These are phyloP conservation scores for Cyclophora albipunctata DNA, from an alignment of 2,888 invertebrate species.

Conservation along the genomic window DNA sequence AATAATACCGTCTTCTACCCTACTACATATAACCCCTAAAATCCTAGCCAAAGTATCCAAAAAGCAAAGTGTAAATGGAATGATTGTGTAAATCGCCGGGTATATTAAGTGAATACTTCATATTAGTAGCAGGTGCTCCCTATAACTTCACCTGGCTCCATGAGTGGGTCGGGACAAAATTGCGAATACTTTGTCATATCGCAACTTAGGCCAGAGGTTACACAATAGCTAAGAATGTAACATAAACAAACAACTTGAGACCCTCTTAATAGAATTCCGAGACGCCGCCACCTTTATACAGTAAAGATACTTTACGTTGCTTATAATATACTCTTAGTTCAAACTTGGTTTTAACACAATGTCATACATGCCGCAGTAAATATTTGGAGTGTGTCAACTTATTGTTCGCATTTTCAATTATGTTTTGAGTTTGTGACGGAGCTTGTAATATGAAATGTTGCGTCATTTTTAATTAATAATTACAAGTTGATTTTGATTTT, in stretches of 20 bases:
- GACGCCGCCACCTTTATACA: conserved; percentile 40
- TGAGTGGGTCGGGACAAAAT: conserved; percentile 39
- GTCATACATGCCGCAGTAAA: conserved; percentile 23
- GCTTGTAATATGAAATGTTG: too few relatives aligned
- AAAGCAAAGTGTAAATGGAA: conserved; percentile 10
- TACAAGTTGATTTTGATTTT: too few relatives aligned
- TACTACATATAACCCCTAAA: too few relatives aligned
- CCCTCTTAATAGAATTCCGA: conserved; percentile 60
- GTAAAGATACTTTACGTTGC: conserved; percentile 44
- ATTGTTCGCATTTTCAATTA: conserved; percentile 27
- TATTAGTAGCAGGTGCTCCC: conserved; percentile 47
- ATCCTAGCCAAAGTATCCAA: background rate
- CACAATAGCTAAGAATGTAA: conserved; percentile 51
- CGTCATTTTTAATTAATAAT: too few relatives aligned
- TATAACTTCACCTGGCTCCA: conserved; percentile 40
- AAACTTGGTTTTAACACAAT: conserved; percentile 21
- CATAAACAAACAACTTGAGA: conserved; percentile 60
- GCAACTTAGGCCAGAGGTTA: conserved; percentile 31
- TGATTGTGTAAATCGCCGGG: conserved; percentile 11
- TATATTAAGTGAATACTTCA: conserved; percentile 34
- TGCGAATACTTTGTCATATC: conserved; percentile 46
- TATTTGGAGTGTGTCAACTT: conserved; percentile 21
- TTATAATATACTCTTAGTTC: conserved; percentile 19
- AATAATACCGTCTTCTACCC: too few relatives aligned
- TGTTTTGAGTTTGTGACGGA: conserved; percentile 13